Conservation (phyloP, 2,113 vertebrate species). For the Rhea pennata region DNA sequence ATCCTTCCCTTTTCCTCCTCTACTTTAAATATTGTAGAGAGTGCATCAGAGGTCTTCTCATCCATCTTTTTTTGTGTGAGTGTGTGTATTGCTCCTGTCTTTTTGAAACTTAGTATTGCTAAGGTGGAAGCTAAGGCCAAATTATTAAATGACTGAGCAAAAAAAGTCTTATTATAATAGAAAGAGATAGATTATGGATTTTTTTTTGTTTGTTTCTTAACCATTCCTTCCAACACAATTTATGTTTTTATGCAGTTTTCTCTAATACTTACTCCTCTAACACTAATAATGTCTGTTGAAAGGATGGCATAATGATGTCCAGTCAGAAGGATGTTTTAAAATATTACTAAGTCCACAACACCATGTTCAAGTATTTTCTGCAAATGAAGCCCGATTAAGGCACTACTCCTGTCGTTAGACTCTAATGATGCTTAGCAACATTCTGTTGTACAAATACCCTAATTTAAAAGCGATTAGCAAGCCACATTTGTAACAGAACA, state of each 20-base stretch:
- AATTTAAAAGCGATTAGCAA: constrained; percentile 46
- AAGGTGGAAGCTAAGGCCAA: not conserved
- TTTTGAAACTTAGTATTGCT: not conserved
- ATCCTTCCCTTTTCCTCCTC: not conserved
- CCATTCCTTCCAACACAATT: not conserved
- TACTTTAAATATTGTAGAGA: fast-evolving
- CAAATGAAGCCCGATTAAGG: constrained; percentile 1
- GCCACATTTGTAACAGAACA: constrained; percentile 20
- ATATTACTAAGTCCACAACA: not conserved
- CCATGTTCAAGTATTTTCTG: not conserved
- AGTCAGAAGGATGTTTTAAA: not conserved
- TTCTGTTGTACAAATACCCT: constrained; percentile 7
- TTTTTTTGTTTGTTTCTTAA: not conserved
- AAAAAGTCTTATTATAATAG: not conserved
- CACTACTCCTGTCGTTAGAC: not conserved
- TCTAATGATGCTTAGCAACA: not conserved
- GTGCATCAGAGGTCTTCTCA: not conserved
- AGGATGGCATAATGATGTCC: not conserved
- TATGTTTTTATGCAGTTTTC: not conserved
- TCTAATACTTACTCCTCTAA: no score
- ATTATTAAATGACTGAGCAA: not conserved
- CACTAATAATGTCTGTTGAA: not conserved
- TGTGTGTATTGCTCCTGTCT: not conserved
- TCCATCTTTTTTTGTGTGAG: not conserved
- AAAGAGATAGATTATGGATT: not conserved